Base-by-base conservation (phyloP, 2,113 vertebrate species). In the Alaudala cheleensis region DNA sequence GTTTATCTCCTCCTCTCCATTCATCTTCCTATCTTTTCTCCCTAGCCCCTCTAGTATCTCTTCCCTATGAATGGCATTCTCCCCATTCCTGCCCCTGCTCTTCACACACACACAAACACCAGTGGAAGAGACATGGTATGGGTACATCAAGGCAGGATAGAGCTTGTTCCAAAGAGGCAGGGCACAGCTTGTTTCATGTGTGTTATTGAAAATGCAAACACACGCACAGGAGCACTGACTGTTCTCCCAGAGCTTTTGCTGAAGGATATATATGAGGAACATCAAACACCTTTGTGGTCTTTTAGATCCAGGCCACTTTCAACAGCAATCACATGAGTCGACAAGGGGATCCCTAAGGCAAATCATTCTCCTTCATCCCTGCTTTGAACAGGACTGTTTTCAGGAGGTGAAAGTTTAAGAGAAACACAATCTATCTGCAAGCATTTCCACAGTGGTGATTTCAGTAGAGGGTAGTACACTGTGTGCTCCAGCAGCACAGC, bases 281-380 rank as follows among this genome's bases (percentile, higher is more conserved):
- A 90, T 97, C 95, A 96, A 96, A 97, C 69, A 6, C 81, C 61
- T 92, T 76, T 97, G 93, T 96, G 91, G 92, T 96, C 84, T 87
- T 86, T 97, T 90, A 95, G 95, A 96, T 96, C 89, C 95, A 90
- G 89, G 86, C 87, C 95, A 73, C 90, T 96, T 95, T 95, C 76
- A 88, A 79, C 78, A 93, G 81, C 80, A 95, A 90, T 94, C 95
- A 84, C 67, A 88, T 88, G 92, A 96, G 93, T 92, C 21, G 40
- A 86, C 95, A 86, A 85, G 91, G 90, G 73, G 40, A 95, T 88
- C 90, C 93, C 81, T 93, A 60, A 90, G 93, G 93, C 86, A 95
- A 97, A 95, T 85, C 58, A 66, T 92, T 90, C 61, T 90, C 76
- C 92, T 96, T 92, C 77, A 93, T 92, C 72, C 76, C 54, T 82